These are phyloP conservation scores for Campylomormyrus tamandua DNA, from an alignment of 2,113 vertebrate genomes.

Conservation along the genomic window DNA sequence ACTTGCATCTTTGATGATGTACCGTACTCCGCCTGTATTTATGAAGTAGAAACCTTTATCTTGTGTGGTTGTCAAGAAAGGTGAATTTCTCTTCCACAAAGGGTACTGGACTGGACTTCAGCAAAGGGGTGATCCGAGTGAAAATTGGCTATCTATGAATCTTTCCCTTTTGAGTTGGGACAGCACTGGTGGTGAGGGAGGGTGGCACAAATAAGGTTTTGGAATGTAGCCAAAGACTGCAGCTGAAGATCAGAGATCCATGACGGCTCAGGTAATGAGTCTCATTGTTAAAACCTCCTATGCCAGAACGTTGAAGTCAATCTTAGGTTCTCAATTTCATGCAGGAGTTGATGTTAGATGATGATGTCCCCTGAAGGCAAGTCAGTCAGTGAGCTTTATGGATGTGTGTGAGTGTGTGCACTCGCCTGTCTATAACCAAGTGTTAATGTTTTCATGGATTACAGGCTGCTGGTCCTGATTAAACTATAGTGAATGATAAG, in stretches of 20 bases:
- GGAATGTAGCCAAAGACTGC: not conserved
- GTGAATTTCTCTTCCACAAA: not conserved
- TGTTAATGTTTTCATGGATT: not conserved
- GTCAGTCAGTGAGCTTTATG: not conserved
- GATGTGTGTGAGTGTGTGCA: not conserved
- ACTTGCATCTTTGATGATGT: not conserved
- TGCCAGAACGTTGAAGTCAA: not conserved
- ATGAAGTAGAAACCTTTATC: not conserved
- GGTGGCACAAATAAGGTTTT: not conserved
- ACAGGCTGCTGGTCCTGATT: not conserved
- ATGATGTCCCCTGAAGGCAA: not conserved
- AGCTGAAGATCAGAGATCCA: not conserved
- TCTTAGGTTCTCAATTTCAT: not conserved
- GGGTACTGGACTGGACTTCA: not conserved
- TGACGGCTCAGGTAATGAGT: not conserved
- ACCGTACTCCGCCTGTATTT: not conserved
- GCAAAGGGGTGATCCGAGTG: not conserved
- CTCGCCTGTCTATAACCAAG: not conserved
- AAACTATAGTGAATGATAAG: not conserved
- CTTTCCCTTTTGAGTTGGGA: not conserved
- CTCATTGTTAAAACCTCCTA: not conserved
- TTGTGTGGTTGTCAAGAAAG: not conserved
- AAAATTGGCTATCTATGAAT: not conserved
- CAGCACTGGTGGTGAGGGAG: not conserved
- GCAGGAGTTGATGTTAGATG: not conserved